These are phyloP conservation scores for Cotesia typhae DNA, from an alignment of 1,140 invertebrate genomes.

Conservation along the genomic window DNA sequence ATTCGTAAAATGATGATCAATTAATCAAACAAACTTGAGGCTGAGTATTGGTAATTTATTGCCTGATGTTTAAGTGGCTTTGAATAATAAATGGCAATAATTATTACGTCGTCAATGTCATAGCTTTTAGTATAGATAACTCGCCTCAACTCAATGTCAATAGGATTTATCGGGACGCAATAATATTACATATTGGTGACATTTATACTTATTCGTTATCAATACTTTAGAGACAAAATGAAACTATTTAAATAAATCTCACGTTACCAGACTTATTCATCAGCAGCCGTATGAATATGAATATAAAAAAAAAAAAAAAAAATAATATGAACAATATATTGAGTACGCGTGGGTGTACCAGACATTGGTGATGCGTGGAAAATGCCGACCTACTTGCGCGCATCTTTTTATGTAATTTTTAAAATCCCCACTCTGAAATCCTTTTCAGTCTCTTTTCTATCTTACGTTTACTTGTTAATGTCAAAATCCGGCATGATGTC, in stretches of 20 bases:
- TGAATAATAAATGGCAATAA: too few species aligned
- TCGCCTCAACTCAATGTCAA: too few species aligned
- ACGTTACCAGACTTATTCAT: slow-evolving; percentile 2
- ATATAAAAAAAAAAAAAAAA: slow-evolving; percentile 1
- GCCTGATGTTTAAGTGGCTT: too few species aligned
- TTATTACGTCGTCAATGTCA: too few species aligned
- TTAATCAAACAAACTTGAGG: too few species aligned
- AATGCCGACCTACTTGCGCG: slow-evolving; percentile 60
- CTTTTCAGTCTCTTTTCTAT: slow-evolving; percentile 45
- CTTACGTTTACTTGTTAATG: slow-evolving; percentile 47
- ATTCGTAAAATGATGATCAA: too few species aligned
- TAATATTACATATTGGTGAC: too few species aligned
- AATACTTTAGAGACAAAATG: not conserved
- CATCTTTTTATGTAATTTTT: slow-evolving; percentile 32
- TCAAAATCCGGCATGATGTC: slow-evolving; percentile 42
- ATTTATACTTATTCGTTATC: too few species aligned
- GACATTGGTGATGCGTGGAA: slow-evolving; percentile 62
- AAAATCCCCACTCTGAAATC: slow-evolving; percentile 35
- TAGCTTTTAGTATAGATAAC: too few species aligned
- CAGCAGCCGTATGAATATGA: not conserved
- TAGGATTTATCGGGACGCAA: too few species aligned
- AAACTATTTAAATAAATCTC: slow-evolving; percentile 3
- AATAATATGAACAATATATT: slow-evolving; percentile 14
- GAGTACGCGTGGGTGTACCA: slow-evolving; percentile 40
- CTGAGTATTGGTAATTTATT: too few species aligned